Evolutionary conservation across 2,113 vertebrate species (phyloP), one percentile per base, ranked within the genome.

Genomic region (Neogale vison): DNA sequence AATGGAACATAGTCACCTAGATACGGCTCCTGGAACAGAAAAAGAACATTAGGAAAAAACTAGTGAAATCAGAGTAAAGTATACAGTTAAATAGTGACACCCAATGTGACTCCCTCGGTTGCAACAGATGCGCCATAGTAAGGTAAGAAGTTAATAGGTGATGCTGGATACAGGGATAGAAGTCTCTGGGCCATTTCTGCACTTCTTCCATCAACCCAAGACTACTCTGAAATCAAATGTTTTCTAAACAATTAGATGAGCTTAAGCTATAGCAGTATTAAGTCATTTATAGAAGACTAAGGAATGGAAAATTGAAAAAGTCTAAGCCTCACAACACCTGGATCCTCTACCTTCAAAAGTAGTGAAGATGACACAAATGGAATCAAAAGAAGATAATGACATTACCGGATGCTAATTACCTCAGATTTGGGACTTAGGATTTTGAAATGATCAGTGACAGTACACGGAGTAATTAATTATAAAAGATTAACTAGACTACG

Each of bases 401-500:
- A 92, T 96, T 20, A 59, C 24, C 42, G 55, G 72, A 59, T 29
- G 45, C 11, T 88, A 90, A 87, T 94, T 39, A 93, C 42, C 23
- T 95, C 76, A 61, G 71, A 42, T 63, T 85, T 39, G 67, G 65
- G 93, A 85, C 59, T 96, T 71, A 36, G 59, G 77, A n/a, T 50
- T 90, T 89, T 96, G 69, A 88, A 94, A 90, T 69, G 7, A 93
- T 85, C n/a, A 12, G 59, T 86, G 52, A 23, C 76, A 65, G 34
- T 20, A 93, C 29, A 17, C 7, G 8, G 34, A 83, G 45, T 77
- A 86, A 94, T 96, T 96, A 96, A 96, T 90, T 96, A 95, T 34
- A 29, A 90, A 79, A 93, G 57, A 96, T 84, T 95, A 96, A 86
- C 77, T 65, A 88, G 89, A 67, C 71, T 45, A 36, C 45, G 65